phyloP scores from a whole-genome alignment of 2,888 invertebrate species.

The Pyrrhia umbra region DNA sequence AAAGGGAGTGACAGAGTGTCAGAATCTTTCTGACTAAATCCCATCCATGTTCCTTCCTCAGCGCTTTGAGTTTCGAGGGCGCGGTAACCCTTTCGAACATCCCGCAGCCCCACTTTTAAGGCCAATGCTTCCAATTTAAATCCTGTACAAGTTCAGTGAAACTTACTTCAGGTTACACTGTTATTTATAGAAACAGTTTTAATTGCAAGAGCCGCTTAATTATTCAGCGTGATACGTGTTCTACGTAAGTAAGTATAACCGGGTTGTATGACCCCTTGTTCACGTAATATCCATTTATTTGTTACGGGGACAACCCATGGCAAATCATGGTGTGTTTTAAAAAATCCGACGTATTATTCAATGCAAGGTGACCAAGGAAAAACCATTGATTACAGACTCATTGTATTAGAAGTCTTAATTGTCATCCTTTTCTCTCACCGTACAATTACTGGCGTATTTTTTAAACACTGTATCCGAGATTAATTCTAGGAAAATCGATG shows the following conservation, averaged over 20 bases:
- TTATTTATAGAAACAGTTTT: no score
- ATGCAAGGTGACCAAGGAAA: constrained; percentile 17
- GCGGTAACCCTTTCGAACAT: no score
- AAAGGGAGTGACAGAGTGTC: no score
- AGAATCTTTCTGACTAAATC: no score
- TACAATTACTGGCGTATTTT: constrained; percentile 22
- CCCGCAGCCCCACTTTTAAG: no score
- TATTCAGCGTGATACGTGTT: not conserved
- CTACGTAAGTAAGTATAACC: no score
- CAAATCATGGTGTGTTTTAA: constrained; percentile 1
- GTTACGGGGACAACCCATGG: not conserved
- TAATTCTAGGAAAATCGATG: constrained; percentile 30
- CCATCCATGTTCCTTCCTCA: no score
- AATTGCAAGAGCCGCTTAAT: no score
- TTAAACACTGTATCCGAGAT: constrained; percentile 35
- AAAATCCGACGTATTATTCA: constrained; percentile 13
- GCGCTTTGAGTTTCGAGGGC: no score
- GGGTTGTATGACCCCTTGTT: not conserved
- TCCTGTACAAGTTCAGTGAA: no score
- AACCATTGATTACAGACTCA: constrained; percentile 13
- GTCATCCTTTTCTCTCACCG: constrained; percentile 28
- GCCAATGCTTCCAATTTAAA: no score
- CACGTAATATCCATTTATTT: not conserved
- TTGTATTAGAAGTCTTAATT: constrained; percentile 33
- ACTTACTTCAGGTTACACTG: no score